These are phyloP conservation scores for Morpho achilles DNA, from an alignment of 2,888 invertebrate genomes.

Conservation along the genomic window DNA sequence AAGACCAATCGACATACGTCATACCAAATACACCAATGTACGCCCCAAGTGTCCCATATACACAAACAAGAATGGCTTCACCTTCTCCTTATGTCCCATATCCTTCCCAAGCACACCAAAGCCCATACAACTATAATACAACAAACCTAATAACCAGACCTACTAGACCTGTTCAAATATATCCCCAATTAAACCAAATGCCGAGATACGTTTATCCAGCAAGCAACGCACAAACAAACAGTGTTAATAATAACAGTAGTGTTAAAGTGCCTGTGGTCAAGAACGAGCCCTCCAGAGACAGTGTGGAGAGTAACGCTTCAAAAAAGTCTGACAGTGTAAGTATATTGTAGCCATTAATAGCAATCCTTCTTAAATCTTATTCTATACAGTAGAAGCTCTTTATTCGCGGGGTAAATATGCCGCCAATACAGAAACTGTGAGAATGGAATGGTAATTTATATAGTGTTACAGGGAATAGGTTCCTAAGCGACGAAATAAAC, in stretches of 20 bases:
- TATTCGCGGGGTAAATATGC: no score
- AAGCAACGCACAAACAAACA: constrained; percentile 26
- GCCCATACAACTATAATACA: constrained; percentile 56
- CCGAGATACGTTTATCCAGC: constrained; percentile 48
- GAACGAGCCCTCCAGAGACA: constrained; percentile 47
- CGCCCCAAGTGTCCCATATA: constrained; percentile 50
- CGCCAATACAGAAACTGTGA: no score
- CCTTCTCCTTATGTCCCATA: constrained; percentile 53
- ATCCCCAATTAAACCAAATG: constrained; percentile 54
- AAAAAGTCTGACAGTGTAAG: constrained; percentile 58
- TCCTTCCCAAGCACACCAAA: constrained; percentile 35
- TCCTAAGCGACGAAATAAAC: no score
- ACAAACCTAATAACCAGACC: constrained; percentile 67
- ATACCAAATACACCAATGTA: constrained; percentile 46
- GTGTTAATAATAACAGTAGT: constrained; percentile 34
- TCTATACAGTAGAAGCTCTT: no score
- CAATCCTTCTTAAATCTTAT: neutral
- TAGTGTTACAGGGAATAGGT: no score
- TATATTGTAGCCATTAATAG: constrained; percentile 1
- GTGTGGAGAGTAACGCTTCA: constrained; percentile 44
- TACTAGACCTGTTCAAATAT: constrained; percentile 47
- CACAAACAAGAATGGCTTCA: constrained; percentile 61
- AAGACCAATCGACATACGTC: constrained; percentile 43
- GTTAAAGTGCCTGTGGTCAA: constrained; percentile 35
- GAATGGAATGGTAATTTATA: no score